Evolutionary conservation across 2,888 invertebrate genomes (phyloP).

Genomic region (Xylophagus ater): DNA sequence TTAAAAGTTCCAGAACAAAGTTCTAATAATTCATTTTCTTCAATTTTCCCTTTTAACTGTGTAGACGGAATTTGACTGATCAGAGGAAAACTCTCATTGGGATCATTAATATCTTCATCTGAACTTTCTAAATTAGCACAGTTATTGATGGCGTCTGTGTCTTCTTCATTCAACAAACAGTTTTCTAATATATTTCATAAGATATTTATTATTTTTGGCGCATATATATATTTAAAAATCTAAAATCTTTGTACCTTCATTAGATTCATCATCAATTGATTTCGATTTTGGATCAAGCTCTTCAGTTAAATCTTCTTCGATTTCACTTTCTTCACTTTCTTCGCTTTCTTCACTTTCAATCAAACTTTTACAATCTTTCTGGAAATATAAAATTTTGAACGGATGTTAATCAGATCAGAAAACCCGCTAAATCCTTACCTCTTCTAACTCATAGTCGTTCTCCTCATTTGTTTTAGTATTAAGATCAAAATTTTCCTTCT

Average conservation of each 20-base stretch:
- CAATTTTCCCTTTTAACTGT: slow-evolving; percentile 21
- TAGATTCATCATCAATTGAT: not conserved
- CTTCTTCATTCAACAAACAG: slow-evolving; percentile 12
- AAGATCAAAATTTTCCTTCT: not conserved
- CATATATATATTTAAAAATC: not conserved
- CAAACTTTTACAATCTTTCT: slow-evolving; percentile 24
- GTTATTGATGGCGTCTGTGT: slow-evolving; percentile 20
- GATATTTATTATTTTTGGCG: not conserved
- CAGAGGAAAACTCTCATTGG: slow-evolving; percentile 42
- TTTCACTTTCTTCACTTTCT: not conserved
- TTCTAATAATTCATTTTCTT: slow-evolving; percentile 44
- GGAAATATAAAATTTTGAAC: slow-evolving; percentile 1
- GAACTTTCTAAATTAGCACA: not conserved
- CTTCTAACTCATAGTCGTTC: not conserved
- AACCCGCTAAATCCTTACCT: no score
- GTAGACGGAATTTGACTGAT: slow-evolving; percentile 11
- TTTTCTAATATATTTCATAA: slow-evolving; percentile 3
- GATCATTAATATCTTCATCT: slow-evolving; percentile 3
- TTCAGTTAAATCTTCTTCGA: not conserved
- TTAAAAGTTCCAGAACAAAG: slow-evolving; percentile 50
- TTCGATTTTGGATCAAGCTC: not conserved
- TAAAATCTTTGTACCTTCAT: not conserved
- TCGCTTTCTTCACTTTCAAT: slow-evolving; percentile 16
- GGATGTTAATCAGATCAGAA: no score
- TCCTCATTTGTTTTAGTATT: not conserved